Evolutionary conservation across 2,888 invertebrate genomes (phyloP).

Genomic region (Caenorhabditis uteleia): DNA sequence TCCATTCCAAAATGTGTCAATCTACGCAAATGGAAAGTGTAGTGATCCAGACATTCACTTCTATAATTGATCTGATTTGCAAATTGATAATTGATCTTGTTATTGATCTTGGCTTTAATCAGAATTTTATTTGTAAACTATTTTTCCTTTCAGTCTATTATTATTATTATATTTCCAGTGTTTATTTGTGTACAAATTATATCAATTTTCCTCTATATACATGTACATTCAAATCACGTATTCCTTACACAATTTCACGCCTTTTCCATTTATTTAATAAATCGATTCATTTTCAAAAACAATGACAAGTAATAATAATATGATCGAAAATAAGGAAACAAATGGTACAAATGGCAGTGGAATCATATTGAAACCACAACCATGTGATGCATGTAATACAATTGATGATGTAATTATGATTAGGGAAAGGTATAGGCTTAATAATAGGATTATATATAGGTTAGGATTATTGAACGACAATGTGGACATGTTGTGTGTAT

Average conservation of each 20-base stretch:
- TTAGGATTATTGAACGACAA: conserved; percentile 38
- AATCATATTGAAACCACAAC: not conserved
- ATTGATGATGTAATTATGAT: not conserved
- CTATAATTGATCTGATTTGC: conserved; percentile 19
- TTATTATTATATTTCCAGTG: too few relatives aligned
- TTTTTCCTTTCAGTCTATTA: too few relatives aligned
- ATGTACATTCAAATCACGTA: too few relatives aligned
- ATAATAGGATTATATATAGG: too few relatives aligned
- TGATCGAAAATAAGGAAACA: not conserved
- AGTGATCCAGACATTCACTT: conserved; percentile 42
- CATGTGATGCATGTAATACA: not conserved
- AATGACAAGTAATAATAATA: not conserved
- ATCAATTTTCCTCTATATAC: too few relatives aligned
- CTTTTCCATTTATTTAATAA: too few relatives aligned
- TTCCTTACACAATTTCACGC: too few relatives aligned
- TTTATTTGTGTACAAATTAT: not conserved
- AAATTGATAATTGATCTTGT: not conserved
- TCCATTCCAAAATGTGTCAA: conserved; percentile 50
- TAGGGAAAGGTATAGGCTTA: not conserved
- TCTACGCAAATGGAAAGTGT: conserved; percentile 25
- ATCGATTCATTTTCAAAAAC: not conserved
- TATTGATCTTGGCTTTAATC: not conserved
- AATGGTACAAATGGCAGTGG: not conserved
- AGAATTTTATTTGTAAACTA: too few relatives aligned
- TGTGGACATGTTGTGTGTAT: conserved; percentile 49